Conservation (phyloP, 1,140 invertebrate species). For the Ips nitidus region DNA sequence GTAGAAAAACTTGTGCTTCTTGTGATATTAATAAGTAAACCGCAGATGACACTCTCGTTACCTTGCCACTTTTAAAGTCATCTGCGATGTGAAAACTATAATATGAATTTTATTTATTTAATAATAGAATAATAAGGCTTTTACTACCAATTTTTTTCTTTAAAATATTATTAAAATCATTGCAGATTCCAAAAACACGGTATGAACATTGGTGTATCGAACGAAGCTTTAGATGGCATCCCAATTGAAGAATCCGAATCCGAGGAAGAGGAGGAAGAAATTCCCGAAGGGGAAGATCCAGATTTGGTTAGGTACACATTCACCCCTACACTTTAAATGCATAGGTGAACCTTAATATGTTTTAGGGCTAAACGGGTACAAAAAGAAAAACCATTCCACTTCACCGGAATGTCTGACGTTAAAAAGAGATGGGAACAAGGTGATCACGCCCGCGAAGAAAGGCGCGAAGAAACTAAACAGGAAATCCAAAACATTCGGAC, state of each 20-base stretch:
- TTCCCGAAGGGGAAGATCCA: conserved; percentile 53
- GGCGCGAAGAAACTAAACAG: conserved; percentile 80
- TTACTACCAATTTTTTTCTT: no score
- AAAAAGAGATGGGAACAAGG: conserved; percentile 76
- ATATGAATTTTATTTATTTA: no score
- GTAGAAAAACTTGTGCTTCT: no score
- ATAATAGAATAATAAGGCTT: no score
- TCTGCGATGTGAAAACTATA: no score
- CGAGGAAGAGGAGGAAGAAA: conserved; percentile 59
- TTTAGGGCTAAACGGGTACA: conserved; percentile 51
- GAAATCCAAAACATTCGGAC: conserved; percentile 84
- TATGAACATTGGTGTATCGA: conserved; percentile 75
- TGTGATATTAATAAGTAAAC: no score
- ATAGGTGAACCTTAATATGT: background rate
- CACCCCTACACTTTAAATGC: no score
- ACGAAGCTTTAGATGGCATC: conserved; percentile 73
- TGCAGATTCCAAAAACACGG: conserved; percentile 76
- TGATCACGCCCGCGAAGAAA: conserved; percentile 64
- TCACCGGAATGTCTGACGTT: conserved; percentile 83
- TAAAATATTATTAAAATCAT: no score
- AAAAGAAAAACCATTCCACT: conserved; percentile 74
- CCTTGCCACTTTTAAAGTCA: no score
- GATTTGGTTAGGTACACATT: conserved; percentile 46
- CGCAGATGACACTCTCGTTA: no score
- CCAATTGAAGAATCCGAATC: conserved; percentile 65